Evolutionary conservation across 2,113 vertebrate species (phyloP), one percentile per base, ranked within the genome.

Genomic region (Clupea harengus): DNA sequence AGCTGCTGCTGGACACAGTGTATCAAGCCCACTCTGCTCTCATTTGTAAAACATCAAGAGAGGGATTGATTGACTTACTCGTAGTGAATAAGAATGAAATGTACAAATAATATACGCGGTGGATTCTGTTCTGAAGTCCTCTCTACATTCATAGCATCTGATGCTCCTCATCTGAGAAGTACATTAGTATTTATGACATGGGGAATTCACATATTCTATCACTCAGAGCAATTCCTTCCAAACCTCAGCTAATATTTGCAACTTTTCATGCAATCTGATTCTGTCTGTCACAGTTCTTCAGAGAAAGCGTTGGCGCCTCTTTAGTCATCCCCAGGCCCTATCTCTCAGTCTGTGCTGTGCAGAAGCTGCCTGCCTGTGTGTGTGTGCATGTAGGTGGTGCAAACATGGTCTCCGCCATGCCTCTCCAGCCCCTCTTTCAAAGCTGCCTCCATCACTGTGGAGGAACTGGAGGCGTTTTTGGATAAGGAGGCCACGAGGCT

Each of bases 401-500:
- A 25, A 67, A 67, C 64, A 72, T 72, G 25, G 8, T 72, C 64
- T 72, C 25, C n/a, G 28, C 15, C 64, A 13, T 72, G 25, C 83
- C 75, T 83, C 60, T 10, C 52, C 50, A 17, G 9, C 67, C 57
- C 49, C 64, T 8, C 18, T 64, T 50, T 82, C 67, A 81, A 45
- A 9, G 22, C 25, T 67, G 81, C 84, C 46, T 54, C 54, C 45
- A 44, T 50, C 60, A 28, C 67, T 5, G 45, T 28, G 8, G 20
- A 32, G 18, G 28, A n/a, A 17, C 39, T 8, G 15, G 45, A 9
- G 25, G 75, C 72, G 20, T 81, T 57, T 50, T 57, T 50, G 81
- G 85, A 86, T 81, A 83, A 22, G 64, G 44, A 60, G 57, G 32
- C 82, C n/a, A 25, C 75, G 75, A 52, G 39, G 83, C 25, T 54